Evolutionary conservation across 1,140 invertebrate species (phyloP), one percentile per base, ranked within the genome.

Genomic region (Hylaeus volcanicus): DNA sequence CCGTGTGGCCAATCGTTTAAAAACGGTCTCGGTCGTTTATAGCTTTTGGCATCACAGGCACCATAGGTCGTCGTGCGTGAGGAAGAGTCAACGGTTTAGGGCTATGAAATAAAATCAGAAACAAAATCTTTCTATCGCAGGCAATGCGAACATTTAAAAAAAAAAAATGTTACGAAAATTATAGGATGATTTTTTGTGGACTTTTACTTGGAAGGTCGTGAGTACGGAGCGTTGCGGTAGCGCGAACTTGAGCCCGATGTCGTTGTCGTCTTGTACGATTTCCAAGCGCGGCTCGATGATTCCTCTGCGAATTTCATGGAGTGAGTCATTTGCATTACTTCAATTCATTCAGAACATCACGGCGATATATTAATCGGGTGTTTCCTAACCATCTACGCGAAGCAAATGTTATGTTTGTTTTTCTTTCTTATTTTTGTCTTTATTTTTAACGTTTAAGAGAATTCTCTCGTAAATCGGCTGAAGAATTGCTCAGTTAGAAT

Each of bases 181-280:
- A 73, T 66, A 79, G 43, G 55, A 69, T 79, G 60, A 68, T 79
- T 83, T 75, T 84, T 78, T 79, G 8, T 76, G 79, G 81, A 64
- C 82, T 72, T 91, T 93, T 92, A 93, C 92, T 93, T 93, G 89
- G 88, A 88, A 82, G 93, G 92, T 79, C 93, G 92, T 85, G 91
- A 86, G 85, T 93, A 93, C 73, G 93, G 93, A 81, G 92, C 89
- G 81, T 89, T 88, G 85, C 92, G 92, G 87, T 90, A 93, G 87
- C 93, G 93, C 89, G 92, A 91, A 76, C 88, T 88, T 88, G 91
- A 90, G 88, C 92, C 90, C 86, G 93, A 88, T 77, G 92, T 92
- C 73, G 93, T 91, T 87, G 93, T 92, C 79, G 93, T 93, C 92
- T 93, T 93, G 93, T 93, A 93, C 74, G 92, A 93, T 89, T 93